Conservation (phyloP, 2,797 vertebrate species). For the Tokudaia muenninki region DNA sequence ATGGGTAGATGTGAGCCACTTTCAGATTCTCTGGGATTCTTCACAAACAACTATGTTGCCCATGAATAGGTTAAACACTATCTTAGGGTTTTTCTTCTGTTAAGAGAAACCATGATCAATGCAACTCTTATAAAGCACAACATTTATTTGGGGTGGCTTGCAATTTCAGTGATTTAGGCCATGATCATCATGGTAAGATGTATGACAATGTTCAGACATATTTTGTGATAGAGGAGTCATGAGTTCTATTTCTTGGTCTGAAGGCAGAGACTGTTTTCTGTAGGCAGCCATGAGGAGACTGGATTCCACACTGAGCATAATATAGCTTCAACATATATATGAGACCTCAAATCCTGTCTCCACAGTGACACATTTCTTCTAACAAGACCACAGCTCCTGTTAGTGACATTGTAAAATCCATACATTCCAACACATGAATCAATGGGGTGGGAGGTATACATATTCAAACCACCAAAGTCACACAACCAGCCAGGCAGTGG, state of each 20-base stretch:
- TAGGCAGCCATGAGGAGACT: background rate
- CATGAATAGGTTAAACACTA: background rate
- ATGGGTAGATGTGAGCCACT: background rate
- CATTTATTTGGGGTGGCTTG: background rate
- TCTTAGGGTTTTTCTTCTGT: background rate
- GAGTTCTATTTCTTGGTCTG: background rate
- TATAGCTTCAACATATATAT: background rate
- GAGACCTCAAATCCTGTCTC: background rate
- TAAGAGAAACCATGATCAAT: background rate
- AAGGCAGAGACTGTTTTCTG: background rate
- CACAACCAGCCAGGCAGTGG: too few species aligned
- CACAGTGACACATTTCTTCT: background rate
- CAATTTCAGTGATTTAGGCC: background rate
- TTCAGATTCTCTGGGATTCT: background rate
- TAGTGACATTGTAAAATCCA: background rate
- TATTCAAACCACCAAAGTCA: background rate
- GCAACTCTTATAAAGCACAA: background rate
- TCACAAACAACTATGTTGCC: background rate
- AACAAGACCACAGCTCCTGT: background rate
- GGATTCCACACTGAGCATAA: background rate
- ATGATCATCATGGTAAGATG: background rate
- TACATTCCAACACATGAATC: background rate
- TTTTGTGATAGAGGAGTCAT: background rate
- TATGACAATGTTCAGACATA: background rate
- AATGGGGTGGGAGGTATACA: background rate